Evolutionary conservation across 92 coral and sea anemone species (phyloP).

Genomic region (Bergia puertoricense): DNA sequence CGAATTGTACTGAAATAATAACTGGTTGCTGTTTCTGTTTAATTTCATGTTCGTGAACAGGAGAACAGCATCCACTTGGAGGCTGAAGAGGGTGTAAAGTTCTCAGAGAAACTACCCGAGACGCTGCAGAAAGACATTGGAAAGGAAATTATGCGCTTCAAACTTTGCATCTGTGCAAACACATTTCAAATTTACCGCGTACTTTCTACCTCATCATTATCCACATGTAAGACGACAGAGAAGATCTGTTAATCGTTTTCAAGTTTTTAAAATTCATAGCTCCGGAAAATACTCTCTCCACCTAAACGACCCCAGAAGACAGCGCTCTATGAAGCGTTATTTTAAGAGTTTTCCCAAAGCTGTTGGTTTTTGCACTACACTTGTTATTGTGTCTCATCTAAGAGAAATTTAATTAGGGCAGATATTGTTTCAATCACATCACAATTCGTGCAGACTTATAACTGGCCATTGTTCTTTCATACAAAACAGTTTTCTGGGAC

Average conservation of each 20-base stretch:
- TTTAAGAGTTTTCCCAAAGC: too few relatives aligned
- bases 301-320: too few relatives aligned
- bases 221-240: slow-evolving; percentile 56
- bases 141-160: slow-evolving; percentile 36
- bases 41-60: slow-evolving; percentile 9
- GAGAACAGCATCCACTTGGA: slow-evolving; percentile 45
- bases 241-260: slow-evolving; percentile 34
- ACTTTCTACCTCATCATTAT: slow-evolving; percentile 17
- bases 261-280: background rate
- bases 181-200: slow-evolving; percentile 62
- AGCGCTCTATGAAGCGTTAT: too few relatives aligned
- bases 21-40: background rate
- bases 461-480: too few relatives aligned
- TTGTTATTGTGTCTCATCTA: too few relatives aligned
- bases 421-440: too few relatives aligned
- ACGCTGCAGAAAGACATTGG: slow-evolving; percentile 17
- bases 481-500: too few relatives aligned
- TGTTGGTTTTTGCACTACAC: background rate
- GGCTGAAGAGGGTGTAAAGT: slow-evolving; percentile 35
- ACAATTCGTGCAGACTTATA: too few relatives aligned
- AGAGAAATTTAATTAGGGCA: too few relatives aligned
- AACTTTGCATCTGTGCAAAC: slow-evolving; percentile 68
- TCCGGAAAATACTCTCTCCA: background rate
- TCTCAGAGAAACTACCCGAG: background rate
- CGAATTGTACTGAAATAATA: background rate